phyloP scores from a whole-genome alignment of 2,113 vertebrate species.

The Rhagologus leucostigma region DNA sequence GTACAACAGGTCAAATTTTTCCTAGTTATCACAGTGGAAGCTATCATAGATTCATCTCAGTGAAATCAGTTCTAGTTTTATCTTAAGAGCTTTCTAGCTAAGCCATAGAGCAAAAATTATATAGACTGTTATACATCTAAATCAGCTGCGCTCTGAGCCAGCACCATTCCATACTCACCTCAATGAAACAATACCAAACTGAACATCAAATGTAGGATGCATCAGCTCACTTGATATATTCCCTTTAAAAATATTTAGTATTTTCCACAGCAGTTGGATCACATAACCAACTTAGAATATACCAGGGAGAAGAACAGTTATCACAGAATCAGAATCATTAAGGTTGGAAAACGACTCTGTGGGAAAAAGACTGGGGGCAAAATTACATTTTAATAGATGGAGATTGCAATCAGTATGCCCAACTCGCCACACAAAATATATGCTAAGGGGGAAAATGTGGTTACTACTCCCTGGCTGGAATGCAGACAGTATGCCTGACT shows the following conservation, averaged over 20 bases:
- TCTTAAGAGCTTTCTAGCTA: background rate
- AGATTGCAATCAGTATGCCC: background rate
- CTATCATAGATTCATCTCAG: background rate
- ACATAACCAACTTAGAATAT: background rate
- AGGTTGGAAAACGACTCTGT: background rate
- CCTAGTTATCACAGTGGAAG: background rate
- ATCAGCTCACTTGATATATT: background rate
- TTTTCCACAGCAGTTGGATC: background rate
- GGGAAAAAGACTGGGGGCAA: background rate
- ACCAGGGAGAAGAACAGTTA: background rate
- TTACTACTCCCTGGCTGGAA: background rate
- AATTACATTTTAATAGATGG: background rate
- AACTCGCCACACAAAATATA: background rate
- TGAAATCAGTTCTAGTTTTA: background rate
- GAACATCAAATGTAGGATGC: background rate
- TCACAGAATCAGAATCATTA: background rate
- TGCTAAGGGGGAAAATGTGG: background rate
- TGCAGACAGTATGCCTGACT: rapidly evolving
- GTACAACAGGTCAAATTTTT: background rate
- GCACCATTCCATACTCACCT: background rate
- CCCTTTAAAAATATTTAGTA: background rate
- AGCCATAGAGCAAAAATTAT: background rate
- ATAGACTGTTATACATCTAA: background rate
- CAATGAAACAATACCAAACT: background rate
- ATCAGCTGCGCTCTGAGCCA: background rate